Percentiles rank a stretch among this genome's conserved stretches.
phyloP scores from a whole-genome alignment of 2,113 vertebrate genomes.

The Numenius arquata region DNA sequence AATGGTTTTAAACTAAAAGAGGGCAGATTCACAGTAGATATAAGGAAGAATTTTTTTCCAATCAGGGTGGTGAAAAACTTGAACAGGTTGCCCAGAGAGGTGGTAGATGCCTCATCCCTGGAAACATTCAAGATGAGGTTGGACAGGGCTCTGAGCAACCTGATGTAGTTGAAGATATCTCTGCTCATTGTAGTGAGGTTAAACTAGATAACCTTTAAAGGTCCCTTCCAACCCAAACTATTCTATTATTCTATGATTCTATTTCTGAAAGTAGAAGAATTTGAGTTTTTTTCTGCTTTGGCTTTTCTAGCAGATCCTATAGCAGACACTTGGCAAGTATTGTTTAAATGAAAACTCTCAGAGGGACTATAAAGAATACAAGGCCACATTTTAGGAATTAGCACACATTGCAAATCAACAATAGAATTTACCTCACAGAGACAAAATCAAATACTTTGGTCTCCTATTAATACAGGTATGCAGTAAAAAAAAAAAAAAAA shows the following conservation, averaged over 20 bases:
- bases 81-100: neutral
- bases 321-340: neutral
- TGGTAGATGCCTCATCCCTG: rapidly evolving
- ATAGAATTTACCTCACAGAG: neutral
- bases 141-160: neutral
- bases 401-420: neutral
- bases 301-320: neutral
- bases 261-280: neutral
- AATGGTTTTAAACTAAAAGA: neutral
- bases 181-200: neutral
- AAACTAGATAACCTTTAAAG: neutral
- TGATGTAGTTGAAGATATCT: neutral
- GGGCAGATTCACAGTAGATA: neutral
- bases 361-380: neutral
- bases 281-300: neutral
- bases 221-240: neutral
- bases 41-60: neutral
- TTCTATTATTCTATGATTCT: neutral
- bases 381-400: neutral
- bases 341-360: neutral
- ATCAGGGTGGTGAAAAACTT: neutral
- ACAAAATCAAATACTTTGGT: neutral
- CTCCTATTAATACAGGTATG: neutral
- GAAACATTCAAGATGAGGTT: neutral
- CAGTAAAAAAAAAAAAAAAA: too few relatives aligned